Percentiles rank a stretch among this genome's conserved stretches.
phyloP scores from a whole-genome alignment of 2,113 vertebrate species.

The Pseudorectes ferrugineus region DNA sequence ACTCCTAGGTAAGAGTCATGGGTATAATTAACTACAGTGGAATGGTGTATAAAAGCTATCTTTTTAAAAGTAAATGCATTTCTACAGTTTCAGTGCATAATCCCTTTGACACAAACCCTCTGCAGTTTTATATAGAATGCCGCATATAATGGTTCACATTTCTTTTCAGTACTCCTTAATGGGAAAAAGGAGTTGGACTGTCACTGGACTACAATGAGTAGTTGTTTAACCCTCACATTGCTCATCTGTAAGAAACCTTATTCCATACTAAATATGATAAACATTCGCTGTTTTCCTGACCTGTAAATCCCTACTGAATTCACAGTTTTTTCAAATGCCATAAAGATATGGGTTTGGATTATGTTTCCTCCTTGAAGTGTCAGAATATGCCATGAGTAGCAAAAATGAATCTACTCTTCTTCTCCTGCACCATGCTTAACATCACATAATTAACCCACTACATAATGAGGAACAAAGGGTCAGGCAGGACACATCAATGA shows the following conservation, averaged over 20 bases:
- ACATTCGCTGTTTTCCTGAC: not conserved
- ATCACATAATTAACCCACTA: not conserved
- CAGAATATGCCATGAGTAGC: not conserved
- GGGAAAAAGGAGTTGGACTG: not conserved
- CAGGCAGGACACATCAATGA: not conserved
- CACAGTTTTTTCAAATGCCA: not conserved
- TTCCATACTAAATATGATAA: fast-evolving
- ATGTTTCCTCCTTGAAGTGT: not conserved
- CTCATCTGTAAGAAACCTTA: not conserved
- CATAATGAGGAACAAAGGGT: not conserved
- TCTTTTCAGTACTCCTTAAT: not conserved
- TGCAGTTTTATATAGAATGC: not conserved
- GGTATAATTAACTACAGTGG: not conserved
- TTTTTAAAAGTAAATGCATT: not conserved
- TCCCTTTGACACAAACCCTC: not conserved
- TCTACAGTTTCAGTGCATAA: not conserved
- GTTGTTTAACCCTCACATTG: not conserved
- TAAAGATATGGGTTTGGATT: not conserved
- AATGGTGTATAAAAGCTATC: not conserved
- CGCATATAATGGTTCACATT: not conserved
- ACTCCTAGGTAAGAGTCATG: not conserved
- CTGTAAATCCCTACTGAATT: not conserved
- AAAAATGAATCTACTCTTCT: not conserved
- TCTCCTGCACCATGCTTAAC: not conserved
- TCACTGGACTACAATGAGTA: not conserved